Conservation (phyloP, 2,113 vertebrate species). For the Chaetura pelagica region DNA sequence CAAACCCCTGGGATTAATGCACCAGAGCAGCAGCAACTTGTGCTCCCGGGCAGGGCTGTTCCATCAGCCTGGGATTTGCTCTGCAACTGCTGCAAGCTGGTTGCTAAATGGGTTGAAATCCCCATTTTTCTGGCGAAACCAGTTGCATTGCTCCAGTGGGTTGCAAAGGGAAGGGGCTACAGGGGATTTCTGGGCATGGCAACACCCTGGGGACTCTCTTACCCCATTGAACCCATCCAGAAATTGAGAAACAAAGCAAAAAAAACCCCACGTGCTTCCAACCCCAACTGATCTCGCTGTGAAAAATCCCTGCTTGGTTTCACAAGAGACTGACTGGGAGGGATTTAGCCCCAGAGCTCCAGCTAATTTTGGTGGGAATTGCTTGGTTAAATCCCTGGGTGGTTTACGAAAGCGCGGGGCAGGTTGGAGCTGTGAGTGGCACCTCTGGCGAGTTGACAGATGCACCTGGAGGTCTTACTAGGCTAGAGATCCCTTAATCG, state of each 20-base stretch:
- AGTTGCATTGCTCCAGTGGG: fast-evolving
- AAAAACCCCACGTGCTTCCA: neutral
- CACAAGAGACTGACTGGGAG: neutral
- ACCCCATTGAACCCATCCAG: fast-evolving
- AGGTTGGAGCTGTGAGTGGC: neutral
- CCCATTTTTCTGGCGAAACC: fast-evolving
- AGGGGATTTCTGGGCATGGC: fast-evolving
- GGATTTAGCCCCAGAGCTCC: neutral
- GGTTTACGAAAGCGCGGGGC: neutral
- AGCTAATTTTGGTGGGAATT: neutral
- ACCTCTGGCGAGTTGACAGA: neutral
- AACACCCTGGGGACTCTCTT: fast-evolving
- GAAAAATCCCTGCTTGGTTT: neutral
- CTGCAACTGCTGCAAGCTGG: neutral
- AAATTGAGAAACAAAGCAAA: neutral
- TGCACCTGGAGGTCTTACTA: slow-evolving; percentile 2
- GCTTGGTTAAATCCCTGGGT: neutral
- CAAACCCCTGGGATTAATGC: too few relatives aligned
- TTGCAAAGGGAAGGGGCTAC: neutral
- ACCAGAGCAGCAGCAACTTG: fast-evolving
- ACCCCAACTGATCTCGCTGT: fast-evolving
- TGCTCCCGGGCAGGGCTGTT: fast-evolving
- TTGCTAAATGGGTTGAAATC: neutral
- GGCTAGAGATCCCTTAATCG: slow-evolving; percentile 30
- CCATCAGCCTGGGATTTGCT: neutral